A percentile compares a stretch with the other conserved stretches of the same genome.
Evolutionary conservation across 2,888 invertebrate species (phyloP).

Genomic region (Lycophotia porphyrea): DNA sequence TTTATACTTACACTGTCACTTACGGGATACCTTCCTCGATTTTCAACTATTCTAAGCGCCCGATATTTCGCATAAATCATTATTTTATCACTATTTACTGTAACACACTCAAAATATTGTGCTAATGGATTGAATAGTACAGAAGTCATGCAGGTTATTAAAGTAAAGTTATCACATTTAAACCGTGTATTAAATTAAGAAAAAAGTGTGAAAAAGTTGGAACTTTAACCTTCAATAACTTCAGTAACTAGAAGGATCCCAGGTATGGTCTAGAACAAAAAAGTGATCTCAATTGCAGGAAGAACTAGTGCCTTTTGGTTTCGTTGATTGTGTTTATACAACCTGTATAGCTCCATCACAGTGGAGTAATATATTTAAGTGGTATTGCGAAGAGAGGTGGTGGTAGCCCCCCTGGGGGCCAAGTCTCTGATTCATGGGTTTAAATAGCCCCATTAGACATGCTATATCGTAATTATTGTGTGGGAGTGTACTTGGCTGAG

Average conservation of each 20-base stretch:
- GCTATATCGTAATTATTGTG: slow-evolving; percentile 37
- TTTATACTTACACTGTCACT: no score
- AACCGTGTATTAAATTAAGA: neutral
- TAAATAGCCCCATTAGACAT: slow-evolving; percentile 34
- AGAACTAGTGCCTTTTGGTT: neutral
- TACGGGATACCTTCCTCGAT: no score
- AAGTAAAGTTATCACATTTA: no score
- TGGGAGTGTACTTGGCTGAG: slow-evolving; percentile 9
- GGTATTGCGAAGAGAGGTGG: neutral
- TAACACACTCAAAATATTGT: neutral
- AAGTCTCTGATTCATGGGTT: slow-evolving; percentile 23
- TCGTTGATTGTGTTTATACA: neutral
- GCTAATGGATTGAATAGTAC: neutral
- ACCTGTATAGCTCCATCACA: neutral
- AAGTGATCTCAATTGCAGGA: neutral
- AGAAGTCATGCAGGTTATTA: neutral
- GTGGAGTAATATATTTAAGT: neutral
- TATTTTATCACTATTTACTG: neutral
- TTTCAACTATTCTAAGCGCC: no score
- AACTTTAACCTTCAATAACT: no score
- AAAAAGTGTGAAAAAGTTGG: neutral
- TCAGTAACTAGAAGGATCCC: no score
- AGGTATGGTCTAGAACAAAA: neutral
- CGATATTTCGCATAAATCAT: no score
- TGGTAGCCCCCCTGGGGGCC: neutral